Percentiles rank a stretch among this genome's conserved stretches.
Evolutionary conservation across 2,888 invertebrate genomes (phyloP).

Genomic region (Hyles lineata): DNA sequence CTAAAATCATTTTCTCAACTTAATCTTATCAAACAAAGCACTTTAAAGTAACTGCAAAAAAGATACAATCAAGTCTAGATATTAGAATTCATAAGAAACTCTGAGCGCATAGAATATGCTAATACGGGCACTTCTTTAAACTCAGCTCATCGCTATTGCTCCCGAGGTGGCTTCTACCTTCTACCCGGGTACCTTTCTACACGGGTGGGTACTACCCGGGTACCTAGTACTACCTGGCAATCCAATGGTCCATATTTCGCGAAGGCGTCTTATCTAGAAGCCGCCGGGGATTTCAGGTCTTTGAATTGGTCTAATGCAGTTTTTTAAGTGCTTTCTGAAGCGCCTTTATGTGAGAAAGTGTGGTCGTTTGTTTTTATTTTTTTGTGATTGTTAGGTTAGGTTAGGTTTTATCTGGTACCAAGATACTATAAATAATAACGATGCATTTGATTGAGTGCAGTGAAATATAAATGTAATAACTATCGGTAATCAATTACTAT

Average conservation of each 20-base stretch:
- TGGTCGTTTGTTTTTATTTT: background rate
- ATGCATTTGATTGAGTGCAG: too few species aligned
- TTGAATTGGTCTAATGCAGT: slow-evolving; percentile 24
- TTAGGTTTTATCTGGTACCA: background rate
- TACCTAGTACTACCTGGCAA: background rate
- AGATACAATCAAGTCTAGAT: slow-evolving; percentile 25
- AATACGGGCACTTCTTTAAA: slow-evolving; percentile 69
- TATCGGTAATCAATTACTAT: too few species aligned
- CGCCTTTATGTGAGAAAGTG: slow-evolving; percentile 1
- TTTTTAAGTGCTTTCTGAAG: slow-evolving; percentile 23
- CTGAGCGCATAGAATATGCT: slow-evolving; percentile 61
- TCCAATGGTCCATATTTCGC: slow-evolving; percentile 16
- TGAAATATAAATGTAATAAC: too few species aligned
- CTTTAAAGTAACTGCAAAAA: background rate
- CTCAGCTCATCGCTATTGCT: slow-evolving; percentile 61
- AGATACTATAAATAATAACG: too few species aligned
- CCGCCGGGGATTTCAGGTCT: slow-evolving; percentile 21
- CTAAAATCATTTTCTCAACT: background rate
- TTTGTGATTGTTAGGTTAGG: background rate
- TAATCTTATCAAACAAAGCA: background rate
- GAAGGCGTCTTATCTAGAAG: slow-evolving; percentile 10
- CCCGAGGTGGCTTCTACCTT: slow-evolving; percentile 46
- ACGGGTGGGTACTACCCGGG: too few species aligned
- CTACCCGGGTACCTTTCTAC: slow-evolving; percentile 8
- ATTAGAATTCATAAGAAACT: slow-evolving; percentile 34